Conservation (phyloP, 2,113 vertebrate genomes). For the Microtus ochrogaster region DNA sequence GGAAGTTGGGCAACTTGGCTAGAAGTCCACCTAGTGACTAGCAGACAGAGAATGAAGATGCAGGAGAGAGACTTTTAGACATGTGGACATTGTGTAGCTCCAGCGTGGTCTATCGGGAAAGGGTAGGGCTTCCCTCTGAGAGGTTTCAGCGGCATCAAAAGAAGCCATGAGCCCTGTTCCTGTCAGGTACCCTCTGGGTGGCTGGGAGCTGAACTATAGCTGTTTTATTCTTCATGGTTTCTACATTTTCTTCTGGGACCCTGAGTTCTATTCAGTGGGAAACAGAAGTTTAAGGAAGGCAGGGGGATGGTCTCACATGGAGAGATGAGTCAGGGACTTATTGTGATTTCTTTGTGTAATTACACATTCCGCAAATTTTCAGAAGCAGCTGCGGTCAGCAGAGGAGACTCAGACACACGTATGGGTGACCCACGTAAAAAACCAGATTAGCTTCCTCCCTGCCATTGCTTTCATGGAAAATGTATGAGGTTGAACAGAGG, state of each 20-base stretch:
- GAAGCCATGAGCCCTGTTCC: not conserved
- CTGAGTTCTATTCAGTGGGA: not conserved
- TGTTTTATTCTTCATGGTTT: not conserved
- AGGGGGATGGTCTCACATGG: not conserved
- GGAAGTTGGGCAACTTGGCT: not conserved
- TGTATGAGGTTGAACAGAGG: not conserved
- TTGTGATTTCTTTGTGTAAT: not conserved
- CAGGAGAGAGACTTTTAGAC: not conserved
- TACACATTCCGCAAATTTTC: not conserved
- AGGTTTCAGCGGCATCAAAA: not conserved
- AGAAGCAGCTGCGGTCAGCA: not conserved
- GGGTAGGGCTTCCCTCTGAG: not conserved
- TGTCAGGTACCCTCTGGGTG: not conserved
- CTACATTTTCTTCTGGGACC: not conserved
- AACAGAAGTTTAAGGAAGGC: not conserved
- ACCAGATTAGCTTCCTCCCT: not conserved
- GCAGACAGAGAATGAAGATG: not conserved
- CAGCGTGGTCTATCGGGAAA: not conserved
- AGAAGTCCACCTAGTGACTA: not conserved
- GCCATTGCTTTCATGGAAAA: not conserved
- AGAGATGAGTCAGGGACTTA: not conserved
- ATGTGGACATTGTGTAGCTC: not conserved
- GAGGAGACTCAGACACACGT: accelerated
- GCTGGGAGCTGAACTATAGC: accelerated
- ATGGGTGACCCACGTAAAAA: not conserved